Conservation (phyloP, 2,113 vertebrate species). For the Dolichallabes microphthalmus region DNA sequence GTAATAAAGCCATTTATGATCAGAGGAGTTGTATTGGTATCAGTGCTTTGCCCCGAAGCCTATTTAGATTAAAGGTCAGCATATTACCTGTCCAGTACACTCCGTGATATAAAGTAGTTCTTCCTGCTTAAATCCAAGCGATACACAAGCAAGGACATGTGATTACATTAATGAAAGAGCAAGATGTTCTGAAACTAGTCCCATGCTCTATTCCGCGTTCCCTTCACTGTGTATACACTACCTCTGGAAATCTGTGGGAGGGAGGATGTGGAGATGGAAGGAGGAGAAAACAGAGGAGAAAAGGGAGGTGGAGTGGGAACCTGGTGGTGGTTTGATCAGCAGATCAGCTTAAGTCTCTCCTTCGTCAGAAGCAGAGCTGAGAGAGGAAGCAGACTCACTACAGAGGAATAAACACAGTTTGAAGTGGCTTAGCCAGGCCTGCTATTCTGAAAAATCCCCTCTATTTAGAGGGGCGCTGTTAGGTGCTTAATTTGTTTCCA, state of each 20-base stretch:
- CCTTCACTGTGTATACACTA: not conserved
- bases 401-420: constrained; percentile 49
- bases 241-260: constrained; percentile 3
- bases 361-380: constrained; percentile 50
- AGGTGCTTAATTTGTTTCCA: constrained; percentile 42
- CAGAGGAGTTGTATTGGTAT: not conserved
- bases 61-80: not conserved
- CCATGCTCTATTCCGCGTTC: not conserved
- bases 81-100: not conserved
- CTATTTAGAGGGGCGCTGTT: constrained; percentile 40
- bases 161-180: constrained; percentile 13
- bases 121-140: constrained; percentile 10
- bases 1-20: constrained; percentile 21
- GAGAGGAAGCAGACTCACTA: constrained; percentile 37
- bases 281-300: constrained; percentile 10
- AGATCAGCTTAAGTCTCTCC: constrained; percentile 26
- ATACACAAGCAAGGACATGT: not conserved
- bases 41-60: not conserved
- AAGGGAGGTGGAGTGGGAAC: constrained; percentile 22
- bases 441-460: constrained; percentile 48
- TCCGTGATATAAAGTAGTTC: not conserved
- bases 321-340: constrained; percentile 36
- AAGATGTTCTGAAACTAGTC: constrained; percentile 5
- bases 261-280: constrained; percentile 39
- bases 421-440: constrained; percentile 48